Conservation (phyloP, 2,113 vertebrate genomes). For the Paraplagusia blochii region DNA sequence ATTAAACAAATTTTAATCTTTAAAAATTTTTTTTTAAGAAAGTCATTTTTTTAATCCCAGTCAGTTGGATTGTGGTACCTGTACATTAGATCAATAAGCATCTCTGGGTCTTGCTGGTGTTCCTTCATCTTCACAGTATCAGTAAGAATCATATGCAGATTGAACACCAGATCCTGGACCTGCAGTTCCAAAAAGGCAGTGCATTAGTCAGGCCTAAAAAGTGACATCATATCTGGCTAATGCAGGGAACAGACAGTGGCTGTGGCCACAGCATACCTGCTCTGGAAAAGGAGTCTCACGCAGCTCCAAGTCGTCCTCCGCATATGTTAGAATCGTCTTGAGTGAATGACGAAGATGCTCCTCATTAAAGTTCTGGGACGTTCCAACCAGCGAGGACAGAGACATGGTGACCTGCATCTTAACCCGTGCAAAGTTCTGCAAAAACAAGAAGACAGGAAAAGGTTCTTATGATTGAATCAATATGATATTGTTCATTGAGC, state of each 20-base stretch:
- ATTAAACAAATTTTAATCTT: neutral
- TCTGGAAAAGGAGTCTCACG: conserved; percentile 86
- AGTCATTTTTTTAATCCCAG: neutral
- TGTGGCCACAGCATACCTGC: conserved; percentile 70
- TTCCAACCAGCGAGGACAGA: conserved; percentile 88
- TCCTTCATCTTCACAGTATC: conserved; percentile 96
- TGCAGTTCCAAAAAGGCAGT: conserved; percentile 44
- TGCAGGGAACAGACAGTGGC: neutral
- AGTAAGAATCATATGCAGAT: conserved; percentile 92
- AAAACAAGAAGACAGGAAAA: neutral
- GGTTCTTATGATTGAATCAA: no score
- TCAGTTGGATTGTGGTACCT: conserved; percentile 64
- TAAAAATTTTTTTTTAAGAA: neutral
- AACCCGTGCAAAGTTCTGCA: conserved; percentile 90
- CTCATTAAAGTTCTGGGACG: conserved; percentile 85
- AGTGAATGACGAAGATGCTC: conserved; percentile 86
- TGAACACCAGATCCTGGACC: conserved; percentile 93
- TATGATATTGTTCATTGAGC: no score
- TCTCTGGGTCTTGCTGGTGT: conserved; percentile 90
- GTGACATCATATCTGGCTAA: neutral
- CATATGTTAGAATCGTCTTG: conserved; percentile 90
- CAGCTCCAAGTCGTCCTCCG: conserved; percentile 86
- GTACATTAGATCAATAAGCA: conserved; percentile 94
- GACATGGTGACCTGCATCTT: conserved; percentile 98
- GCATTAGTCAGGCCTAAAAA: neutral